Evolutionary conservation across 1,140 invertebrate species (phyloP).

Genomic region (Camponotus vicinus): DNA sequence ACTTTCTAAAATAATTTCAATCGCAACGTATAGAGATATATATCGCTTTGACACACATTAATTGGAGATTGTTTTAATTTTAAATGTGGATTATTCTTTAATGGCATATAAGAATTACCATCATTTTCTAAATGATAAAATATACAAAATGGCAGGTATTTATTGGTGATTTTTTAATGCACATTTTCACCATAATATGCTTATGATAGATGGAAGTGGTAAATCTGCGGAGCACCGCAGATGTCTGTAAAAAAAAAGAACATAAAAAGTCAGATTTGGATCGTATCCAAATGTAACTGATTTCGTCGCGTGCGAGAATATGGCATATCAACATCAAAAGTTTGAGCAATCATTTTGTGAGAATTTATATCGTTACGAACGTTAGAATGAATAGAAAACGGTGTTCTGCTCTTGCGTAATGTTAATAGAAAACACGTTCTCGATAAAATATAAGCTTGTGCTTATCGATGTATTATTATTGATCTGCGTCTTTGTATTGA

Average conservation of each 20-base stretch:
- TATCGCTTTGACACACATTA: neutral
- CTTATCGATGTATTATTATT: neutral
- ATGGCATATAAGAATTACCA: neutral
- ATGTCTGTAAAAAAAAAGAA: neutral
- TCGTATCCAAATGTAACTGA: constrained; percentile 36
- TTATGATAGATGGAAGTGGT: neutral
- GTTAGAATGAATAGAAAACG: constrained; percentile 36
- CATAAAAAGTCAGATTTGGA: constrained; percentile 22
- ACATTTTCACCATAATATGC: neutral
- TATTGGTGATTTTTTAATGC: neutral
- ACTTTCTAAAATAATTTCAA: constrained; percentile 33
- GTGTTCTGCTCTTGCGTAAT: neutral
- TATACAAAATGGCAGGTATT: neutral
- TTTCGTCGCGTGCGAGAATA: constrained; percentile 39
- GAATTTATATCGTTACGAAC: constrained; percentile 47
- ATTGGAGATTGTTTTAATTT: neutral
- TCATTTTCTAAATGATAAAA: neutral
- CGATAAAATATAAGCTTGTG: neutral
- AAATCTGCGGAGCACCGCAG: neutral
- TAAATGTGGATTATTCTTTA: neutral
- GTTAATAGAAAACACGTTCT: neutral
- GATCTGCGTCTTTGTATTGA: neutral
- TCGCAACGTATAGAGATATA: neutral
- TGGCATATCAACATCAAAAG: constrained; percentile 20
- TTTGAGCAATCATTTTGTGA: constrained; percentile 32